Percentiles rank a stretch among this genome's conserved stretches.
Conservation (phyloP, 2,797 vertebrate genomes). For the Kryptolebias ocellatus region DNA sequence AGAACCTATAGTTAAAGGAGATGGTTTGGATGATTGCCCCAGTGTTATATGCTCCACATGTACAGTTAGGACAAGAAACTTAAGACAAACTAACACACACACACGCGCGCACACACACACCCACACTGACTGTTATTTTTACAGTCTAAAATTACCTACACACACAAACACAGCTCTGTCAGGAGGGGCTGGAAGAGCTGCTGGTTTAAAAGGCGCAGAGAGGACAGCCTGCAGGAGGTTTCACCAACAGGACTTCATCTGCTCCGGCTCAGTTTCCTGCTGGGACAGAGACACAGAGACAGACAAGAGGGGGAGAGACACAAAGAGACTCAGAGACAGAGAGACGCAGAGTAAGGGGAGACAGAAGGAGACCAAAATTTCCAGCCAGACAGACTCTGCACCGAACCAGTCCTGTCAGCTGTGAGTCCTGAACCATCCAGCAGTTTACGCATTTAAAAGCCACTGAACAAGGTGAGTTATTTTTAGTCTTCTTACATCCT, state of each 20-base stretch:
- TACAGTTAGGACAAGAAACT: not conserved
- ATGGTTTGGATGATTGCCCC: slow-evolving; percentile 19
- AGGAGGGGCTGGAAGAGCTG: slow-evolving; percentile 29
- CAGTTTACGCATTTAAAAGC: not conserved
- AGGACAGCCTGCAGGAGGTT: slow-evolving; percentile 56
- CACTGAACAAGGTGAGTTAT: slow-evolving; percentile 46
- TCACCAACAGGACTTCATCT: slow-evolving; percentile 46
- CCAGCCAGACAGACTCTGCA: slow-evolving; percentile 15
- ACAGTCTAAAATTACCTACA: slow-evolving; percentile 61
- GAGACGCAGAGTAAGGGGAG: not conserved
- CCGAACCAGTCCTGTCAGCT: slow-evolving; percentile 4
- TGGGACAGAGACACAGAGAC: slow-evolving; percentile 6
- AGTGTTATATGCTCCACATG: slow-evolving; percentile 25
- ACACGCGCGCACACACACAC: slow-evolving; percentile 44
- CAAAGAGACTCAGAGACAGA: slow-evolving; percentile 10
- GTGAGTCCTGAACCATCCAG: not conserved
- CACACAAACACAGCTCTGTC: slow-evolving; percentile 21
- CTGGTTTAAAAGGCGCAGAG: slow-evolving; percentile 50
- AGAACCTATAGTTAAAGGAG: not conserved
- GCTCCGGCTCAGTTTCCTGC: slow-evolving; percentile 44
- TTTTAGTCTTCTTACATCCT: not conserved
- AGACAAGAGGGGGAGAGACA: too few relatives aligned
- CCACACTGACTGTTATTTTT: slow-evolving; percentile 62
- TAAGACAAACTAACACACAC: slow-evolving; percentile 31
- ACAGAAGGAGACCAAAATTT: too few relatives aligned